phyloP scores from a whole-genome alignment of 2,888 invertebrate species.

The Microdon myrmicae region DNA sequence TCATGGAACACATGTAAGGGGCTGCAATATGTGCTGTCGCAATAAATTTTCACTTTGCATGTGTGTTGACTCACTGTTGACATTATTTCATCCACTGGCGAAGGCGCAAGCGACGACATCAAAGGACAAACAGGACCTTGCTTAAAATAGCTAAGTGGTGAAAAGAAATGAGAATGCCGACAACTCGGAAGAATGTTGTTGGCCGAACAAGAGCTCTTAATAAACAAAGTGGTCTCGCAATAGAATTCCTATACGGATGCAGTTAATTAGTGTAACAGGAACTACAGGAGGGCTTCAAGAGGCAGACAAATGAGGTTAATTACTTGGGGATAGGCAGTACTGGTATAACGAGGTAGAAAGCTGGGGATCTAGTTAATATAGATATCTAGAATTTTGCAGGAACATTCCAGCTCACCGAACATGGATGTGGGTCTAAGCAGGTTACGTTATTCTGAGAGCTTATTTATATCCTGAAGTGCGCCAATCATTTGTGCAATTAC shows the following conservation, averaged over 20 bases:
- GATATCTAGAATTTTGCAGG: too few species aligned
- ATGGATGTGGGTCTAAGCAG: too few species aligned
- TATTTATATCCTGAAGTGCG: too few species aligned
- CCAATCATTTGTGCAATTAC: too few species aligned
- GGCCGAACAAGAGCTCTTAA: background rate
- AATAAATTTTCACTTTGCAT: constrained; percentile 37
- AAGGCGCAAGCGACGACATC: too few species aligned
- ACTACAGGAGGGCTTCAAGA: background rate
- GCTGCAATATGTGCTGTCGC: constrained; percentile 40
- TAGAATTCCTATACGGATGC: constrained; percentile 25
- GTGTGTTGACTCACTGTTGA: constrained; percentile 24
- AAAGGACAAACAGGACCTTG: constrained; percentile 26
- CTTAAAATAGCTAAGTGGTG: constrained; percentile 39
- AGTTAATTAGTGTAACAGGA: constrained; percentile 22
- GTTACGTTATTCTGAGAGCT: too few species aligned
- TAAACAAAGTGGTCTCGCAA: constrained; percentile 15
- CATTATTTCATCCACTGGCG: background rate
- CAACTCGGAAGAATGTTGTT: constrained; percentile 23
- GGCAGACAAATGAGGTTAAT: constrained; percentile 10
- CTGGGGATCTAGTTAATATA: too few species aligned
- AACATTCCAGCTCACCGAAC: too few species aligned
- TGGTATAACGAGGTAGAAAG: too few species aligned
- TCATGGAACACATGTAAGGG: constrained; percentile 41
- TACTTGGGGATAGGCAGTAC: too few species aligned
- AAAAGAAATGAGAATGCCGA: constrained; percentile 13